Conservation (phyloP, 2,888 invertebrate genomes). For the Dexiosoma caninum region DNA sequence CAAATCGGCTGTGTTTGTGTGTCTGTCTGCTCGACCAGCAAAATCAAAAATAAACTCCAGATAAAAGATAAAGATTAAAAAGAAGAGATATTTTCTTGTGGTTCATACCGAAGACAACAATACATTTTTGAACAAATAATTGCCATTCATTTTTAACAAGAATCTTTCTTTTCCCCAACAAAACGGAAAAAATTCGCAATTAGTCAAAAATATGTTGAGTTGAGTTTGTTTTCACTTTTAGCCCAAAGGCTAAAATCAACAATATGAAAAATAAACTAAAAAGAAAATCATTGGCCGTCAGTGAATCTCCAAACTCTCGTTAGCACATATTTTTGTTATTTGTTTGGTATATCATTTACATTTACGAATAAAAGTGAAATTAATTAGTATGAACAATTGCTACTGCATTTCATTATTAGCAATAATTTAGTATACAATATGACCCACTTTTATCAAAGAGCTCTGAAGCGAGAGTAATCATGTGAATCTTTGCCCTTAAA, state of each 20-base stretch:
- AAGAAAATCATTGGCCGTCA: neutral
- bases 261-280: neutral
- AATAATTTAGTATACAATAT: conserved; percentile 20
- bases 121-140: conserved; percentile 36
- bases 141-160: conserved; percentile 48
- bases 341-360: neutral
- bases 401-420: conserved; percentile 16
- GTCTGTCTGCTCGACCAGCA: neutral
- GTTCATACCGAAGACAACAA: conserved; percentile 39
- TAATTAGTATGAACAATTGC: conserved; percentile 48
- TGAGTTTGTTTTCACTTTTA: neutral
- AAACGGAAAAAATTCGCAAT: conserved; percentile 54
- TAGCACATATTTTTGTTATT: conserved; percentile 14
- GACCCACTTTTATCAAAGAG: conserved; percentile 33
- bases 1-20: conserved; percentile 34
- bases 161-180: conserved; percentile 29
- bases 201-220: conserved; percentile 51
- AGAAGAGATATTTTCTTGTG: conserved; percentile 30
- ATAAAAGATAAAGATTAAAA: conserved; percentile 49
- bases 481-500: conserved; percentile 23
- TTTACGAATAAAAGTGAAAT: conserved; percentile 58
- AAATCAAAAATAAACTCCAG: conserved; percentile 27
- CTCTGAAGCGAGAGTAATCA: no score
- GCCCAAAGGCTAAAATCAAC: neutral
- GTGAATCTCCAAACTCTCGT: neutral